Base-by-base conservation (phyloP, 2,888 invertebrate genomes). In the Escarpia spicata region DNA sequence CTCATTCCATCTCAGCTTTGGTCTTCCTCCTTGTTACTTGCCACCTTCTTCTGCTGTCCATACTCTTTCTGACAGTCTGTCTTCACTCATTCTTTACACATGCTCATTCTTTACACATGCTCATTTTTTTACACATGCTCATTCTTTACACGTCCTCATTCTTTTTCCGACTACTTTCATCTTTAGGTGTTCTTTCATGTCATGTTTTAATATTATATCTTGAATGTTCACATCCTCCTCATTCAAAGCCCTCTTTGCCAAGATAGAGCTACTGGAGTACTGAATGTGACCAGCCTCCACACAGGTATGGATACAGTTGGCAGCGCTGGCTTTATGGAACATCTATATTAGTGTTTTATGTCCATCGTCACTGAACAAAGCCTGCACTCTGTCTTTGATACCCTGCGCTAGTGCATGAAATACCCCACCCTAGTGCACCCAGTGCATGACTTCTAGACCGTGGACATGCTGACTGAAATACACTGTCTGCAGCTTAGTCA, bases 361-460 rank as follows among this genome's bases (percentile, higher is more conserved):
- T 75, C 75, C 26, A 26, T 75, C 75, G 19, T 75, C 75, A 75
- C 75, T 26, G 3, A 26, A 26, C 26, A n/a, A 75, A 26, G 26
- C 2, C 75, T 26, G 75, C 19, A 75, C n/a, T n/a, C 75, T 19
- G 26, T 75, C 75, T 75, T 75, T 75, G 75, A 75, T 75, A 75
- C 75, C 26, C 75, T n/a, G 6, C 75, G 19, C 75, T 26, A n/a
- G 75, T 75, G 19, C 75, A 26, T 75, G 75, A 75, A 6, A 75
- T 75, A 75, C 75, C 75, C 75, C 26, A 52, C 52, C n/a, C 75
- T 6, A 75, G 19, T 75, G 26, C 75, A 75, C 75, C 75, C 75
- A 75, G 75, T 75, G 75, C 75, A 26, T 75, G 75, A 75, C 75
- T 75, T 75, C 26, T 75, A 75, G 75, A 75, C 75, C 75, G 75